phyloP scores from a whole-genome alignment of 2,797 vertebrate genomes.

The Labeo calbasu region DNA sequence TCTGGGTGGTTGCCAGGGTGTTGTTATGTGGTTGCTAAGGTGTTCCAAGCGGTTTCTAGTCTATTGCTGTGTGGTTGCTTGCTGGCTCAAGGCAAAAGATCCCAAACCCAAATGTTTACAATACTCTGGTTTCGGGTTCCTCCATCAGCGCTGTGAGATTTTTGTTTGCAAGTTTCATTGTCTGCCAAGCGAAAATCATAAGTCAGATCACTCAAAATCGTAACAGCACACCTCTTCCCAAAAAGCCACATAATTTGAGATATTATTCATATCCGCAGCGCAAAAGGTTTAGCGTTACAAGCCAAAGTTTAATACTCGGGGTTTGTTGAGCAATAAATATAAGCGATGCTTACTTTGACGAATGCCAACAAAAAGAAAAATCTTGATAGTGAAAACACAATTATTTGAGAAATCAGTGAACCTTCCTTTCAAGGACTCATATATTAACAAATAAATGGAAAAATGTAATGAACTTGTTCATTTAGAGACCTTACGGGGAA shows the following conservation, averaged over 20 bases:
- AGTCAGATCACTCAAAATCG: conserved; percentile 5
- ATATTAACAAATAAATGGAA: conserved; percentile 7
- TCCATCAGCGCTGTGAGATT: background rate
- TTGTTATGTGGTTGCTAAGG: background rate
- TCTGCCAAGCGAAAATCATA: background rate
- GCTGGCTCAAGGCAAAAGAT: background rate
- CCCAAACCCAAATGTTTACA: conserved; percentile 4
- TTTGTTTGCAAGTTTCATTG: background rate
- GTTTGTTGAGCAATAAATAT: conserved; percentile 1
- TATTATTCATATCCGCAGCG: background rate
- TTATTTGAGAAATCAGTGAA: conserved; percentile 8
- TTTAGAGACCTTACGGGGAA: background rate
- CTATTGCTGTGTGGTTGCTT: conserved; percentile 3
- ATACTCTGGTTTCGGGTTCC: background rate
- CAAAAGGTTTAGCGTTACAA: background rate
- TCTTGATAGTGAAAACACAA: background rate
- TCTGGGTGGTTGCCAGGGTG: background rate
- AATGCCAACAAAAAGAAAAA: background rate
- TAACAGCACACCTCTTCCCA: conserved; percentile 7
- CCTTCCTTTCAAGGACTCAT: background rate
- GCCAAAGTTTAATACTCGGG: conserved; percentile 1
- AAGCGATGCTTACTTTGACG: background rate
- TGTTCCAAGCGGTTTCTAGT: background rate
- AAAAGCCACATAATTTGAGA: conserved; percentile 1
- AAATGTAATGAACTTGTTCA: background rate